A percentile compares a stretch with the other conserved stretches of the same genome.
Conservation (phyloP, 2,113 vertebrate species). For the Siphamia tubifer region DNA sequence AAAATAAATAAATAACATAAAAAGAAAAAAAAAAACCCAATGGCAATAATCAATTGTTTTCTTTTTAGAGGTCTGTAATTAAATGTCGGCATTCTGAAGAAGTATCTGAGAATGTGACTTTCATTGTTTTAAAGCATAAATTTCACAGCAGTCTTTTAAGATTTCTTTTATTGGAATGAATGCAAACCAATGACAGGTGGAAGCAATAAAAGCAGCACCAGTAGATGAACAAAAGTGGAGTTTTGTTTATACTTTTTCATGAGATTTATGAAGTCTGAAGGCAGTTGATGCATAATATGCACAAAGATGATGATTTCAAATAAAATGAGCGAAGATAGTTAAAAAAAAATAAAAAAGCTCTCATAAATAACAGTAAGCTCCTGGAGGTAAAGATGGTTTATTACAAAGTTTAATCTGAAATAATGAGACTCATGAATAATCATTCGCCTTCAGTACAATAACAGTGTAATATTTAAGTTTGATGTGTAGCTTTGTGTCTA, state of each 20-base stretch:
- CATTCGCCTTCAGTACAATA: too few species aligned
- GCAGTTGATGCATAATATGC: not conserved
- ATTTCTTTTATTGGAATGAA: slow-evolving; percentile 6
- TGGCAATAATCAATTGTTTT: slow-evolving; percentile 40
- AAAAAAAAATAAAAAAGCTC: not conserved
- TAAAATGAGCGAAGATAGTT: not conserved
- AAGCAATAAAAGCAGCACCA: not conserved
- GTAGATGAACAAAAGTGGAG: not conserved
- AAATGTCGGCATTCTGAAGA: not conserved
- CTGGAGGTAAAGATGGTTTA: not conserved
- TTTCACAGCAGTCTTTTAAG: not conserved
- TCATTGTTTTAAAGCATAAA: not conserved
- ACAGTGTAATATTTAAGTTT: too few species aligned
- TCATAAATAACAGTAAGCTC: not conserved
- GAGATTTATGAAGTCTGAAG: not conserved
- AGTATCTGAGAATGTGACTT: not conserved
- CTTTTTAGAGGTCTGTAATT: slow-evolving; percentile 2
- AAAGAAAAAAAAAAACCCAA: slow-evolving; percentile 27
- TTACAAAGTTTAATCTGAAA: not conserved
- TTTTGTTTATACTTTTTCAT: not conserved
- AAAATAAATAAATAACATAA: too few species aligned
- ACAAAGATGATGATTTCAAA: not conserved
- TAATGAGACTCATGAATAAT: too few species aligned
- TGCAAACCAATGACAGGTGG: not conserved
- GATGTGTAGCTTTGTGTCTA: too few species aligned